Base-by-base conservation (phyloP, 2,888 invertebrate species). In the Odontothrips loti region DNA sequence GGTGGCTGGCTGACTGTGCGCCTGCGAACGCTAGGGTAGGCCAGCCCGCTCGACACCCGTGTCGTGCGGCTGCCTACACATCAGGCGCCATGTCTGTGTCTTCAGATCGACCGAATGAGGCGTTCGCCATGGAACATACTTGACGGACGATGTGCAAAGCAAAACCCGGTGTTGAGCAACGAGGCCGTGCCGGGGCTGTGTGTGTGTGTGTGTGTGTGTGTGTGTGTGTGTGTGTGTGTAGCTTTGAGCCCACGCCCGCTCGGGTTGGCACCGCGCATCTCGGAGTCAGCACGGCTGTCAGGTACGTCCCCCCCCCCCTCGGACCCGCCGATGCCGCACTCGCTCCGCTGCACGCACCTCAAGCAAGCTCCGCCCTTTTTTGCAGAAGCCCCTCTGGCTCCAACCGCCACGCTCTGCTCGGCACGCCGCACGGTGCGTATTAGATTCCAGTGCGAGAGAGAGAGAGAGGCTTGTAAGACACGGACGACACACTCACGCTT, bases 401-500 rank as follows among this genome's bases (percentile, higher is more conserved):
- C 23, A 23, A 8, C 68, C 23, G 68, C 11, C 68, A 68, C 68
- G 6, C 68, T 68, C 68, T 68, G 58, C 58, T 43, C 34, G 34
- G 34, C 34, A 43, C 34, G 34, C 34, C 34, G 34, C 34, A 43
- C 34, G 34, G 3, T 6, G 34, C 27, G 68, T 75, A 75, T 75
- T 75, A 75, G 68, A 75, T 75, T 75, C 68, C 27, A 75, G 27
- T 23, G 68, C 8, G 68, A 8, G 27, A 12, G 68, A 12, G 68
- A 8, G 10, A 12, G 68, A 75, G 11, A 75, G 68, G 68, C 68
- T 75, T 75, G 68, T 75, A 75, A 75, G 68, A 75, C 68, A 75
- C 68, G 34, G 34, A 43, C 34, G 34, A 68, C 23, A 75, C 68
- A n/a, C 68, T 68, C 68, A 23, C 51, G 20, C 51, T 51, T 23